Percentiles rank a stretch among this genome's conserved stretches.
Evolutionary conservation across 2,797 vertebrate species (phyloP).

Genomic region (Rhynchonycteris naso): DNA sequence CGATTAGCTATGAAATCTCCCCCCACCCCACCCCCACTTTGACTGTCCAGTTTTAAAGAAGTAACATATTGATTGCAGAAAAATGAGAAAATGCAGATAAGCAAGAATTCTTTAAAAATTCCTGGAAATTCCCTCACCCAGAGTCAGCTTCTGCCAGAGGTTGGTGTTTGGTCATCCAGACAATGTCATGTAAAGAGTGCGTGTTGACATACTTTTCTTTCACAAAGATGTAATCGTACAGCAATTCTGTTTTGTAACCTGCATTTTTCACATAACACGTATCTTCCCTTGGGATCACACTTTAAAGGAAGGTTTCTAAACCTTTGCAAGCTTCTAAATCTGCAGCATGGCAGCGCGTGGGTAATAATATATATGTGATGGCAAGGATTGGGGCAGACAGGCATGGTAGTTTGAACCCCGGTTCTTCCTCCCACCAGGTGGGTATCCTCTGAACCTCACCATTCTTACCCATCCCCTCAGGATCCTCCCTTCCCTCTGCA

Average conservation of each 20-base stretch:
- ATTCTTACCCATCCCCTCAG: too few species aligned
- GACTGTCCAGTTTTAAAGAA: background rate
- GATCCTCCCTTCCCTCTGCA: background rate
- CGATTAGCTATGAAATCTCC: background rate
- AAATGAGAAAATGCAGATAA: slow-evolving; percentile 44
- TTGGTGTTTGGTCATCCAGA: slow-evolving; percentile 1
- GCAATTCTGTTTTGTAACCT: background rate
- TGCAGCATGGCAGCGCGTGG: background rate
- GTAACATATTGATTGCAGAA: background rate
- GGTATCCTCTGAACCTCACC: background rate
- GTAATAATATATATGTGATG: background rate
- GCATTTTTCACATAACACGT: background rate
- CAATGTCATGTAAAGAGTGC: background rate
- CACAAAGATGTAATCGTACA: background rate
- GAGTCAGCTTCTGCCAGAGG: background rate
- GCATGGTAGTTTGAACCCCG: background rate
- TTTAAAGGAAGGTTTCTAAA: background rate
- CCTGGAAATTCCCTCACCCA: background rate
- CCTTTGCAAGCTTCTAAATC: background rate
- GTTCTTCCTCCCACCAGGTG: background rate
- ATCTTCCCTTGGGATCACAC: background rate
- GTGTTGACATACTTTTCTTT: background rate
- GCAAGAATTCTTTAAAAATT: background rate
- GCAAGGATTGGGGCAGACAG: background rate
- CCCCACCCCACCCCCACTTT: background rate